Base-by-base conservation (phyloP, 1,140 invertebrate species). In the Dermatophagoides farinae region DNA sequence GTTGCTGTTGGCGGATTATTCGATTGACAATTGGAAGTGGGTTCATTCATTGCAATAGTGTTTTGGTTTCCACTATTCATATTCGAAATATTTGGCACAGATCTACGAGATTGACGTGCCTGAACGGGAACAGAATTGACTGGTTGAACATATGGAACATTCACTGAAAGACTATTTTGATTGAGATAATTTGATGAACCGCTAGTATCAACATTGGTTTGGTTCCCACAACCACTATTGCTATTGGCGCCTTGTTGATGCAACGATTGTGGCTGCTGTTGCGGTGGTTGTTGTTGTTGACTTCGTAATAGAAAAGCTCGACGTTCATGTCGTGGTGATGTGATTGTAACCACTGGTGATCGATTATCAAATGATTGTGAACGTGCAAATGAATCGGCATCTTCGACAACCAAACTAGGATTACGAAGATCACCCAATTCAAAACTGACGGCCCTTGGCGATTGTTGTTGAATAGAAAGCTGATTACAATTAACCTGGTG, bases 251-350 rank as follows among this genome's bases (percentile, higher is more conserved):
- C 31, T 31, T 31, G 31, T 31, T 8, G 31, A 4, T 31, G 31
- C 31, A 31, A 31, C 8, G 31, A 31, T 31, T 31, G 31, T 31
- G 2, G 31, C 22, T 44, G 20, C n/a, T 16, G 6, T 25, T 20
- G 54, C 37, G 9, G 6, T 9, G 9, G 37, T 11, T 12, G 10
- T 20, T 23, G 12, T 14, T 25, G 10, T 12, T 44, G 55, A 22
- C 65, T 63, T 54, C 65, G 62, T 20, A 70, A 60, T 23, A 68
- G 64, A 54, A 65, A 67, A 4, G 64, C 64, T 40, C 69, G 62
- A 44, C 67, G 60, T 47, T 68, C 67, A 2, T 68, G 69, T 60
- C 65, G 58, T 18, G 68, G 68, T 44, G 66, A 65, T 9, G 66
- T 66, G 2, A 66, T 50, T 2, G 63, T 66, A 9, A 66, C 65